These are phyloP conservation scores for Papilio helenus DNA, from an alignment of 1,140 invertebrate species.

Conservation along the genomic window DNA sequence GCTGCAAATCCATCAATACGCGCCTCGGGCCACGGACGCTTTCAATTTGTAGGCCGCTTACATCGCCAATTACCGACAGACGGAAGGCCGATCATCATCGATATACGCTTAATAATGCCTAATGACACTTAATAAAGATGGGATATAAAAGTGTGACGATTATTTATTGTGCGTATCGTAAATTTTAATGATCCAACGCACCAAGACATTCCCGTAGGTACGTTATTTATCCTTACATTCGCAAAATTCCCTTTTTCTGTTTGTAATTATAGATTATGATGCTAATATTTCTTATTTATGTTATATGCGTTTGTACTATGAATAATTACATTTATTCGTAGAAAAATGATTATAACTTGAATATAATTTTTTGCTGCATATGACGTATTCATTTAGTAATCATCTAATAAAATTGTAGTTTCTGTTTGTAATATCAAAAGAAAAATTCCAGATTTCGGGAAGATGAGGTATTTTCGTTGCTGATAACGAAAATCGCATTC, in stretches of 20 bases:
- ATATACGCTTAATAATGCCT: slow-evolving; percentile 81
- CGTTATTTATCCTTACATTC: slow-evolving; percentile 14
- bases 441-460: too few relatives aligned
- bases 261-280: not conserved
- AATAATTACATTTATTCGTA: slow-evolving; percentile 3
- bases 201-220: slow-evolving; percentile 17
- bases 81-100: slow-evolving; percentile 79
- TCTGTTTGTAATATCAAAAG: too few relatives aligned
- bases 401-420: too few relatives aligned
- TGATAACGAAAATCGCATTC: too few relatives aligned
- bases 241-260: not conserved
- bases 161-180: slow-evolving; percentile 64
- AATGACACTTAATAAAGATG: slow-evolving; percentile 81
- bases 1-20: slow-evolving; percentile 80
- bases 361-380: not conserved
- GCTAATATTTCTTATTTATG: not conserved
- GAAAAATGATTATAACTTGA: not conserved
- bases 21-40: slow-evolving; percentile 75
- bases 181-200: slow-evolving; percentile 44
- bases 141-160: slow-evolving; percentile 77
- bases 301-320: slow-evolving; percentile 15
- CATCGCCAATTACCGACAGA: slow-evolving; percentile 78
- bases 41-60: slow-evolving; percentile 81
- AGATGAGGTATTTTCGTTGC: too few relatives aligned
- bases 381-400: not conserved